phyloP scores from a whole-genome alignment of 2,113 vertebrate genomes.

The Spea bombifrons region DNA sequence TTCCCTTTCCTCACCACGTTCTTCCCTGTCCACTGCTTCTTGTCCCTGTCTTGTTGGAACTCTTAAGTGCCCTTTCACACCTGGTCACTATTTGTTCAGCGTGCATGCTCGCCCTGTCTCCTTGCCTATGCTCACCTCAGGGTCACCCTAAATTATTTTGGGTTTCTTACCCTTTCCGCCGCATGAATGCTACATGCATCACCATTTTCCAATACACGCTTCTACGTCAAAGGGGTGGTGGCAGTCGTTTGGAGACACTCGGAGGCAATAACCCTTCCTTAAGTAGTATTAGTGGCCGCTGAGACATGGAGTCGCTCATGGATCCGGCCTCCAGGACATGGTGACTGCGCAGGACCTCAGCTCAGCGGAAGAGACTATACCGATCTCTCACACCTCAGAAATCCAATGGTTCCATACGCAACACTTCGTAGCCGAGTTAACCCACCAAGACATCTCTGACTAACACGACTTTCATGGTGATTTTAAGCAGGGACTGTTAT shows the following conservation, averaged over 20 bases:
- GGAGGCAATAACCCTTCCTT: neutral
- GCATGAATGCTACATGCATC: conserved; percentile 27
- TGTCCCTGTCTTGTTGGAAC: conserved; percentile 38
- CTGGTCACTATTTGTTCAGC: conserved; percentile 47
- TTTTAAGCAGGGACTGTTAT: conserved; percentile 6
- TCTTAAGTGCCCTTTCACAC: conserved; percentile 41
- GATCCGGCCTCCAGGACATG: neutral
- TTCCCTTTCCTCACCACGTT: conserved; percentile 34
- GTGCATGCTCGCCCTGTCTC: conserved; percentile 59
- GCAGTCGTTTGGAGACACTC: neutral
- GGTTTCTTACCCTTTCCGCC: conserved; percentile 23
- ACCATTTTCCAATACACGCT: conserved; percentile 15
- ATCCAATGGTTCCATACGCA: neutral
- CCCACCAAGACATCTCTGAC: neutral
- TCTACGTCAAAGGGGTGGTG: neutral
- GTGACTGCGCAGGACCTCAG: neutral
- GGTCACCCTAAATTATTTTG: conserved; percentile 35
- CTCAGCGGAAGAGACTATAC: neutral
- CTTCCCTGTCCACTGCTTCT: conserved; percentile 15
- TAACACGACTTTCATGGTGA: neutral
- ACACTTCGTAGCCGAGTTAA: neutral
- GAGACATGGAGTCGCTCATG: neutral
- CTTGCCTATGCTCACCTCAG: conserved; percentile 56
- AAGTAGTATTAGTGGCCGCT: neutral
- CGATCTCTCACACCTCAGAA: too few relatives aligned